Conservation (phyloP, 2,113 vertebrate genomes). For the Notothenia coriiceps region DNA sequence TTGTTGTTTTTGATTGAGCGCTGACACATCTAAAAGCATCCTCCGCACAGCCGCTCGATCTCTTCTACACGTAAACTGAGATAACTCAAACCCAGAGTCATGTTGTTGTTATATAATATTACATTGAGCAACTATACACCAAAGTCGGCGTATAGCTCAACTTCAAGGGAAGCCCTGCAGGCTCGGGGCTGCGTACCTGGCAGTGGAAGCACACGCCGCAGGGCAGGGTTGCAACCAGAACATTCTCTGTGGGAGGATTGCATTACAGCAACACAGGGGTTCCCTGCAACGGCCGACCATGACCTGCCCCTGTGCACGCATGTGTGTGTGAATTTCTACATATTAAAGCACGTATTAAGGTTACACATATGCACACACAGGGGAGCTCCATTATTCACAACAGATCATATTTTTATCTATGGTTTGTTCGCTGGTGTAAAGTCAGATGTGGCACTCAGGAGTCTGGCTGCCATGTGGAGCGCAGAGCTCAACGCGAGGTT, state of each 20-base stretch:
- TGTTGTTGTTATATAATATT: slow-evolving; percentile 71
- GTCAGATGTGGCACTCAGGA: slow-evolving; percentile 45
- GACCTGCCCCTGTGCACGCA: slow-evolving; percentile 54
- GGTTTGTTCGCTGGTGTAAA: slow-evolving; percentile 42
- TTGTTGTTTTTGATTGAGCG: slow-evolving; percentile 78
- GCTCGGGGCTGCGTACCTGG: slow-evolving; percentile 75
- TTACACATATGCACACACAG: slow-evolving; percentile 29
- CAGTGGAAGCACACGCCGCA: slow-evolving; percentile 66
- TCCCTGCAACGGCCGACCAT: slow-evolving; percentile 63
- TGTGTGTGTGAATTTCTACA: slow-evolving; percentile 23
- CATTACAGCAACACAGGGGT: slow-evolving; percentile 76
- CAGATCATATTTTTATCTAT: slow-evolving; percentile 60
- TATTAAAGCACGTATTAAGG: slow-evolving; percentile 20
- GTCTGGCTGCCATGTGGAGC: slow-evolving; percentile 75
- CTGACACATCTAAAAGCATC: slow-evolving; percentile 72
- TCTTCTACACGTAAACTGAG: slow-evolving; percentile 60
- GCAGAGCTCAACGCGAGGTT: slow-evolving; percentile 44
- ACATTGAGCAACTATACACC: slow-evolving; percentile 55
- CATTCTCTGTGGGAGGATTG: slow-evolving; percentile 74
- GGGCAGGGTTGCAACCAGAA: slow-evolving; percentile 77
- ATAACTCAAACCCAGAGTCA: slow-evolving; percentile 51
- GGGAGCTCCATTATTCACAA: slow-evolving; percentile 48
- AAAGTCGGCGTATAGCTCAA: slow-evolving; percentile 55
- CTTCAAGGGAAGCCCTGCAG: slow-evolving; percentile 72
- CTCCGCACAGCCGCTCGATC: slow-evolving; percentile 27